Percentiles rank a stretch among this genome's conserved stretches.
These are phyloP conservation scores for Xestia ashworthii DNA, from an alignment of 2,888 invertebrate genomes.

Conservation along the genomic window DNA sequence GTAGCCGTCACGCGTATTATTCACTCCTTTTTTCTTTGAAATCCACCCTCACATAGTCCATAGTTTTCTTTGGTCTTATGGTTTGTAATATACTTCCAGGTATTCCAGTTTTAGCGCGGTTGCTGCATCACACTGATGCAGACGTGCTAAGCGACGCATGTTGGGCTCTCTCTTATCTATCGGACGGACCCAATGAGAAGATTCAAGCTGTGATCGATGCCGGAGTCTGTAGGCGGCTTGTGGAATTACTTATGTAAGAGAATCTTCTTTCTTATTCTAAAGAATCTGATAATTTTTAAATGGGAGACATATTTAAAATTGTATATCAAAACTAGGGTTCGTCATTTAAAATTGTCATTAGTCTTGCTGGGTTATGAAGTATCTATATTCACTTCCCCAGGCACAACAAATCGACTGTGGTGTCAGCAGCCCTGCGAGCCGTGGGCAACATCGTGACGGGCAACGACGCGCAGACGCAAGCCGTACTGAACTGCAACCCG, in stretches of 20 bases:
- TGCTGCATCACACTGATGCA: slow-evolving; percentile 96
- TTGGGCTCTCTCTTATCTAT: slow-evolving; percentile 99
- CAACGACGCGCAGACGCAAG: slow-evolving; percentile 98
- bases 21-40: not conserved
- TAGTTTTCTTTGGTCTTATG: not conserved
- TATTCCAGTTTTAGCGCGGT: slow-evolving; percentile 96
- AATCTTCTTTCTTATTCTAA: not conserved
- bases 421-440: slow-evolving; percentile 98
- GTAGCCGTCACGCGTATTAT: not conserved
- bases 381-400: slow-evolving; percentile 80
- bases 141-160: slow-evolving; percentile 98
- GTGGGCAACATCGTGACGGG: slow-evolving; percentile 99
- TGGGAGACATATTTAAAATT: not conserved
- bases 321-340: not conserved
- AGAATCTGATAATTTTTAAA: not conserved
- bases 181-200: slow-evolving; percentile 99
- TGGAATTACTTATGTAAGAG: slow-evolving; percentile 90
- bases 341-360: not conserved
- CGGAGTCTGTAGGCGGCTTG: slow-evolving; percentile 96
- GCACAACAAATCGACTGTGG: slow-evolving; percentile 95
- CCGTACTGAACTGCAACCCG: slow-evolving; percentile 97
- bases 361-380: not conserved
- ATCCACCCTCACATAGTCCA: not conserved
- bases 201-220: slow-evolving; percentile 99
- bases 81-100: slow-evolving; percentile 82